Conservation (phyloP, 2,113 vertebrate genomes). For the Protobothrops mucrosquamatus region DNA sequence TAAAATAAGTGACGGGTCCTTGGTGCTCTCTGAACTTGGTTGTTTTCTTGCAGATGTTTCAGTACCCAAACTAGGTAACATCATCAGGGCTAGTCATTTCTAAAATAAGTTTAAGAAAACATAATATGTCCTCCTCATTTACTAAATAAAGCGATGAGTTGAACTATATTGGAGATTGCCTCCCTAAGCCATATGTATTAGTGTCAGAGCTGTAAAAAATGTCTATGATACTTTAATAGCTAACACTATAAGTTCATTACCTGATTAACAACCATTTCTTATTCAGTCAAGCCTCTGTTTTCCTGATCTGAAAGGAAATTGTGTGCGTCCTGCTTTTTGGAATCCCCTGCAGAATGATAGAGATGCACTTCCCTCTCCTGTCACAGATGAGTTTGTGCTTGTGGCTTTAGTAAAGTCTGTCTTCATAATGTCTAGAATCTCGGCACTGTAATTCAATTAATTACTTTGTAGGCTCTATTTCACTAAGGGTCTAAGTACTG, state of each 20-base stretch:
- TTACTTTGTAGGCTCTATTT: not conserved
- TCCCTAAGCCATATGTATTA: slow-evolving; percentile 64
- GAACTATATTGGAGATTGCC: slow-evolving; percentile 53
- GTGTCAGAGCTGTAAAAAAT: slow-evolving; percentile 69
- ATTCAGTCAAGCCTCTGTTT: slow-evolving; percentile 58
- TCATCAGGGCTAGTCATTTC: not conserved
- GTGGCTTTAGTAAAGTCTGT: not conserved
- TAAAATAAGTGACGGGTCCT: slow-evolving; percentile 30
- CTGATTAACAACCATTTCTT: slow-evolving; percentile 73
- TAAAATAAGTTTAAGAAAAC: slow-evolving; percentile 37
- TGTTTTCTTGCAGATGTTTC: not conserved
- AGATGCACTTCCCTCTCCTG: slow-evolving; percentile 14
- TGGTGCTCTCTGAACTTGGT: not conserved
- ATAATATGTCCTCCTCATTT: slow-evolving; percentile 49
- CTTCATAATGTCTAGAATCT: not conserved
- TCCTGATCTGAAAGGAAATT: slow-evolving; percentile 62
- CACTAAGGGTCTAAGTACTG: accelerated
- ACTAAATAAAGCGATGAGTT: slow-evolving; percentile 69
- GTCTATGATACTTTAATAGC: slow-evolving; percentile 64
- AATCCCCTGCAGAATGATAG: slow-evolving; percentile 39
- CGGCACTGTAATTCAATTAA: not conserved
- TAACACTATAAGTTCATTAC: slow-evolving; percentile 75
- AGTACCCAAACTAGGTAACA: not conserved
- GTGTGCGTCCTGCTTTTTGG: slow-evolving; percentile 54
- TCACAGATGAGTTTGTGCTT: not conserved